Evolutionary conservation across 1,140 invertebrate species (phyloP), one percentile per base, ranked within the genome.

Genomic region (Trichonephila clavata): DNA sequence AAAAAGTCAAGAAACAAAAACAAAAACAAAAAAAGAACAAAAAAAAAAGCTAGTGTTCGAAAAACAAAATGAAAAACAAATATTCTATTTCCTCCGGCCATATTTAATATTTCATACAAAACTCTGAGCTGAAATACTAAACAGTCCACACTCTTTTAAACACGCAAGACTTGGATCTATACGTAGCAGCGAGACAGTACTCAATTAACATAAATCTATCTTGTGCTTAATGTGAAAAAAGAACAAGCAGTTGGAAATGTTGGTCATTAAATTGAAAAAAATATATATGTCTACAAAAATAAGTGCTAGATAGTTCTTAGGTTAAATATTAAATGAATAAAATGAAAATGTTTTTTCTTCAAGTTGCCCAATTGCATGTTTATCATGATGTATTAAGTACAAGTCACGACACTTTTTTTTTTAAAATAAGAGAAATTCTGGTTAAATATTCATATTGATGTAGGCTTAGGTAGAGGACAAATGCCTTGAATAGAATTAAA

Each of bases 101-200:
- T 83, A 83, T 83, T 83, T 83, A 83, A 83, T 83, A 83, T 83
- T 83, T 83, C 71, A 80, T 27, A 80, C 1, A 63, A 80, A 80
- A 24, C 71, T 80, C 71, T 80, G 32, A 80, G 27, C 71, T 20
- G 39, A 83, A 83, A 83, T 83, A 83, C 80, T 83, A 83, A 83
- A 83, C 80, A 83, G 80, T 83, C 80, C 80, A 50, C 80, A 83
- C 80, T 83, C 50, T 83, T 20, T 13, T 1, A 50, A 8, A 43
- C 71, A 80, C 71, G 71, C 71, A 80, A 32, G 27, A 18, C 50
- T 20, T 57, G 39, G 43, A 83, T 83, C 80, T 32, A 83, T 83
- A 83, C 5, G 39, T 50, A 16, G 27, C 13, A 39, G 43, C 27
- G 80, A 24, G 39, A 83, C 80, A 43, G 39, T 2, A 20, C 18